phyloP scores from a whole-genome alignment of 1,140 invertebrate species.

The Philotrypesis tridentata region DNA sequence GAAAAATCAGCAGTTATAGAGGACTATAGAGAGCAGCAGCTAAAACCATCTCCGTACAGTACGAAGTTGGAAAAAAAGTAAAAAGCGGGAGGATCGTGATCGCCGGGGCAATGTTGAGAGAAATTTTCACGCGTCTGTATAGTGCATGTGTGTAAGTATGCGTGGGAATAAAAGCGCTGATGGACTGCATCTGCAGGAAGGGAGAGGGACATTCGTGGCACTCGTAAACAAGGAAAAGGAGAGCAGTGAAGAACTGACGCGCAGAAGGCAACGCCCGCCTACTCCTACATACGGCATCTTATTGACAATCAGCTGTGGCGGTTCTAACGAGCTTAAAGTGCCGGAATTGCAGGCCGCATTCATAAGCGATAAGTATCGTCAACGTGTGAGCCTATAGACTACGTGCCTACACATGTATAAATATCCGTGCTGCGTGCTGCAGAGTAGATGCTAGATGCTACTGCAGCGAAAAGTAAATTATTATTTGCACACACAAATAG shows the following conservation, averaged over 20 bases:
- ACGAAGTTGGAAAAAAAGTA: background rate
- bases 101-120: background rate
- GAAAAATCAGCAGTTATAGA: too few relatives aligned
- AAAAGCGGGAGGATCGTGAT: background rate
- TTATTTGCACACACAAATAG: too few relatives aligned
- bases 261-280: background rate
- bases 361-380: conserved; percentile 27
- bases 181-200: background rate
- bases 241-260: background rate
- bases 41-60: too few relatives aligned
- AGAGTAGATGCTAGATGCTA: too few relatives aligned
- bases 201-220: too few relatives aligned
- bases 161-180: background rate
- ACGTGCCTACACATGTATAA: background rate
- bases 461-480: too few relatives aligned
- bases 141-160: too few relatives aligned
- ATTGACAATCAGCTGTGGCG: background rate
- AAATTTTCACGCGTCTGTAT: too few relatives aligned
- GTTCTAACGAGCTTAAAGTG: conserved; percentile 35
- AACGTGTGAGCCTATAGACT: background rate
- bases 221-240: background rate
- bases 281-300: background rate
- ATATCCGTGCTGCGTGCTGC: too few relatives aligned
- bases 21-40: too few relatives aligned
- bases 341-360: conserved; percentile 17